These are phyloP conservation scores for Patella vulgata DNA, from an alignment of 1,140 invertebrate genomes.

Conservation along the genomic window DNA sequence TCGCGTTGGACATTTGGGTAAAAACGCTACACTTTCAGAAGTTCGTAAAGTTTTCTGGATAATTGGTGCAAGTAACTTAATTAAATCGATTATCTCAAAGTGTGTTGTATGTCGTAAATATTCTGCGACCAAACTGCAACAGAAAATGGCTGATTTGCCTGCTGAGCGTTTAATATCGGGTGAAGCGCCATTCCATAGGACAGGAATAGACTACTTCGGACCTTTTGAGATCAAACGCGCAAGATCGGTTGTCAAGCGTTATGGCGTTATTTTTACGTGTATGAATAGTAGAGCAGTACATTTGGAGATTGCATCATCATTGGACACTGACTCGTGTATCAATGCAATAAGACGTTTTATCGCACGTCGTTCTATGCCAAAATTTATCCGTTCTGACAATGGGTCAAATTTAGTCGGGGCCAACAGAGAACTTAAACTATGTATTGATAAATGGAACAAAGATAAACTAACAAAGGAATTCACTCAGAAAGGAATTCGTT, in stretches of 20 bases:
- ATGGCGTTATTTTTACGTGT: constrained; percentile 46
- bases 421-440: constrained; percentile 32
- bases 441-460: constrained; percentile 28
- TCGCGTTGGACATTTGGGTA: constrained; percentile 11
- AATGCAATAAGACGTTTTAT: constrained; percentile 33
- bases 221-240: constrained; percentile 36
- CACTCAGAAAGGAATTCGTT: constrained; percentile 41
- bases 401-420: constrained; percentile 31
- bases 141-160: constrained; percentile 32
- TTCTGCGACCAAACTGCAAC: constrained; percentile 1
- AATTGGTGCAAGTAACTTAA: constrained; percentile 1
- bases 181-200: constrained; percentile 38
- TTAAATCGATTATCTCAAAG: constrained; percentile 6
- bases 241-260: constrained; percentile 30
- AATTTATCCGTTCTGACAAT: constrained; percentile 15
- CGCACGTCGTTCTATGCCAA: constrained; percentile 19
- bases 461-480: constrained; percentile 8
- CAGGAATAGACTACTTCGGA: constrained; percentile 49
- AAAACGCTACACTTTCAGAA: constrained; percentile 10
- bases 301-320: constrained; percentile 31
- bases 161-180: constrained; percentile 21
- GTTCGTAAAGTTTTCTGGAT: constrained; percentile 14
- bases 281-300: constrained; percentile 32
- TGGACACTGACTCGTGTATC: constrained; percentile 30
- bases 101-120: constrained; percentile 6